Conservation (phyloP, 2,797 vertebrate genomes). For the Pitangus sulphuratus region DNA sequence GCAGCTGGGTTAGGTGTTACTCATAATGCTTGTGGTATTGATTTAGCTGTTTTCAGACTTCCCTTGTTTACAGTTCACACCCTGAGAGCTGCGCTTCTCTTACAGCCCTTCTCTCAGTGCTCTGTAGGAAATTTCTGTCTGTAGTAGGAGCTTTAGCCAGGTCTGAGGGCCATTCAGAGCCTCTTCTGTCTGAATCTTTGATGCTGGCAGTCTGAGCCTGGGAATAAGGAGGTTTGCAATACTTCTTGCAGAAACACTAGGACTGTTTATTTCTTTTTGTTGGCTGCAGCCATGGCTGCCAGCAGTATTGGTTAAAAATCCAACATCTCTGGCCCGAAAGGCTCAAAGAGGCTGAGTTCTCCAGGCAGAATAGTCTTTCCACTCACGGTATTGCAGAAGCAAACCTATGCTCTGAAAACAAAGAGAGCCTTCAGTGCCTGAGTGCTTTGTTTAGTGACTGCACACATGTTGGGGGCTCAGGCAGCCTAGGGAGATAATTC, state of each 20-base stretch:
- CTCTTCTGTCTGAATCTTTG: not conserved
- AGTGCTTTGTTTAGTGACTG: conserved; percentile 39
- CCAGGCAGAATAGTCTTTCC: not conserved
- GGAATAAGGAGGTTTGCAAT: not conserved
- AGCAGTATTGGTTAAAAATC: conserved; percentile 15
- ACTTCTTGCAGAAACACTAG: not conserved
- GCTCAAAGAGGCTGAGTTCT: not conserved
- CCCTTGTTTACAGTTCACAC: not conserved
- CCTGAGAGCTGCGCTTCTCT: not conserved
- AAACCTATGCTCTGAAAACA: conserved; percentile 15
- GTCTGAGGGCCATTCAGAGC: not conserved
- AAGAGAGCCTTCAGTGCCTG: not conserved
- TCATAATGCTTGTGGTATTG: not conserved
- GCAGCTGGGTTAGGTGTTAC: conserved; percentile 20
- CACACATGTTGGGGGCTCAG: not conserved
- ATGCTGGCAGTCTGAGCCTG: not conserved
- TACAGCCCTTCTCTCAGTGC: not conserved
- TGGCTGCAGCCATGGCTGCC: not conserved
- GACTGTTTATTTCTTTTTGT: not conserved
- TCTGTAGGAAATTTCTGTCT: not conserved
- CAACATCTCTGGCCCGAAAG: not conserved
- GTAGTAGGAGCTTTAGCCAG: not conserved
- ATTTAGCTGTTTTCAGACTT: conserved; percentile 49
- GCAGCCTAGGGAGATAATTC: conserved; percentile 1
- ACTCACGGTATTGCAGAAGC: not conserved